Percentiles rank a stretch among this genome's conserved stretches.
These are phyloP conservation scores for Aegithalos caudatus DNA, from an alignment of 2,113 vertebrate species.

Conservation along the genomic window DNA sequence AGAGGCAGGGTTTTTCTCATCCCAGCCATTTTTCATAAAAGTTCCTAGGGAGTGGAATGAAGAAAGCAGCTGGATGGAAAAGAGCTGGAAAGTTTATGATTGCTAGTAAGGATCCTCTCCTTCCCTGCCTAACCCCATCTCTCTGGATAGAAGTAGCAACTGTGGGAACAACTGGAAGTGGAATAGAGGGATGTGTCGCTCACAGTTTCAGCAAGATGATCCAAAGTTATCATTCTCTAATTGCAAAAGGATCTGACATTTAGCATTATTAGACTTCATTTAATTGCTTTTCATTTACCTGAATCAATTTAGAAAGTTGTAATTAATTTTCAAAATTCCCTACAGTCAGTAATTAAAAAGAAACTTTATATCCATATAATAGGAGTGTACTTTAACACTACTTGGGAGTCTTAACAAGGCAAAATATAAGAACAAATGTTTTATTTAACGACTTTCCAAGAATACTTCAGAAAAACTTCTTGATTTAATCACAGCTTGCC, in stretches of 20 bases:
- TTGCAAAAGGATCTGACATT: background rate
- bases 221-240: background rate
- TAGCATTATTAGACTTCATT: background rate
- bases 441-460: background rate
- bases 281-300: background rate
- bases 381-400: background rate
- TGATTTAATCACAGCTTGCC: background rate
- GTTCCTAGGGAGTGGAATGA: background rate
- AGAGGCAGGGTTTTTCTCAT: background rate
- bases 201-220: background rate
- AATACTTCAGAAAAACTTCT: background rate
- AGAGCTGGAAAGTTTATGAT: background rate
- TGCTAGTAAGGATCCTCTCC: background rate
- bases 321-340: background rate
- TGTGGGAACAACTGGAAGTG: background rate
- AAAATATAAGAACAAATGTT: background rate
- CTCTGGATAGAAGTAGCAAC: background rate
- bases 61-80: background rate
- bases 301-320: background rate
- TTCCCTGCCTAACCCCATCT: background rate
- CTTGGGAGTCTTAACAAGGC: background rate
- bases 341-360: background rate
- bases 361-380: background rate
- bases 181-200: background rate
- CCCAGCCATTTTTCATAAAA: background rate